Base-by-base conservation (phyloP, 2,797 vertebrate genomes). In the Lates japonicus region DNA sequence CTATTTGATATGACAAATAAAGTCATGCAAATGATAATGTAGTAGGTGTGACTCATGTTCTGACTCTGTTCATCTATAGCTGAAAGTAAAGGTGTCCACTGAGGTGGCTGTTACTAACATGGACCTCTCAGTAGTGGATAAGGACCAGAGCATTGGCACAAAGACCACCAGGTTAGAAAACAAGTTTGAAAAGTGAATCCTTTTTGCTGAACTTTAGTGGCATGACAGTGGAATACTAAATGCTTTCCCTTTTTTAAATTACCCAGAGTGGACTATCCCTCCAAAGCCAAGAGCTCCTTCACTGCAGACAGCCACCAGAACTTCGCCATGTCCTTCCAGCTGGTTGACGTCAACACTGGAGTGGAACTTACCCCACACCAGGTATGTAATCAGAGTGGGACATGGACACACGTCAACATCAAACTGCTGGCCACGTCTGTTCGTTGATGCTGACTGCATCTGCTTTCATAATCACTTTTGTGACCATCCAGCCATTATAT, bases 31-130 rank as follows among this genome's bases (percentile, higher is more conserved):
- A 31, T 22, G 31, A 46, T 8, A 5, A 51, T 31, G 22, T 48
- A 66, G 7, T 33, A 13, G n/a, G n/a, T 33, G 3, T 44, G 19
- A 55, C 41, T 29, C 7, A 13, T 77, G 22, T 57, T 54, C 0
- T 70, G 14, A n/a, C 13, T 73, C 2, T 74, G 22, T 76, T n/a
- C 49, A 17, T 13, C n/a, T 94, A 52, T 85, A 99, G 98, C 95
- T 99, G 11, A 99, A 98, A 93, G 96, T 99, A 39, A 99, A 99
- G 90, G 98, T 99, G 80, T 99, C 98, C 71, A 99, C 98, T 4
- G 97, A 98, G 93, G 98, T 99, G 70, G 95, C 97, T 12, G 96
- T 99, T 81, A 96, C 95, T 49, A 99, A 97, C 81, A 98, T 99
- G 74, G 98, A 99, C 90, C 97, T 99, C 74, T 98, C 98, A 76